Base-by-base conservation (phyloP, 2,113 vertebrate species). In the Megatriorchis doriae region DNA sequence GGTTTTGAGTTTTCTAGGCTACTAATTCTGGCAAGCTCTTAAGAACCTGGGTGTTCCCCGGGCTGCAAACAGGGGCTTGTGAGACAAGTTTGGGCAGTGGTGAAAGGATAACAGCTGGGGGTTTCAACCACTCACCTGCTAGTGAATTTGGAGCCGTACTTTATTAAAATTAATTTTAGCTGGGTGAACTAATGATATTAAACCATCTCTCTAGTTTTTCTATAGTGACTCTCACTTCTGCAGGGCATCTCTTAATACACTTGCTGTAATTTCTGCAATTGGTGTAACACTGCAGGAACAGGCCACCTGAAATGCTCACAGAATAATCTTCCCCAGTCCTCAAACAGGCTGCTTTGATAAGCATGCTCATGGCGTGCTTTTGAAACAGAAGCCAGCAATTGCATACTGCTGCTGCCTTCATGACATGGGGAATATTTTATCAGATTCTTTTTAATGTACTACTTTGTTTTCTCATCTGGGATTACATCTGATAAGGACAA, bases 391-490 rank as follows among this genome's bases (percentile, higher is more conserved):
- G 87, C 66, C 94, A 93, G 63, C 81, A 53, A 43, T 38, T 77
- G 77, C 70, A 43, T 22, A 27, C 80, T 59, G 86, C 95, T 91
- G 84, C 50, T 92, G 8, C 80, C 65, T 81, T 32, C 72, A 1
- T 6, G 13, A 19, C 70, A n/a, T 0, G 56, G 36, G 67, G 36
- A 86, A 71, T 42, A 22, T 83, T 94, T 84, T 20, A 50, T 86
- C 68, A 25, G 40, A 17, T 70, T n/a, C 85, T 72, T 78, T 95
- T 83, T 68, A 48, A 80, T 38, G 66, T 32, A 13, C 3, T 1
- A 12, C 85, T 96, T 80, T 90, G 92, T 88, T 93, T 96, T 61
- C 79, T 96, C 17, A 5, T 62, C 62, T 88, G 92, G 96, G 71
- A 80, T 88, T 80, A 25, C 21, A 29, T 52, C 71, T 79, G 58